These are phyloP conservation scores for Ichneumoninae sp. DNA, from an alignment of 2,888 invertebrate species.

Conservation along the genomic window DNA sequence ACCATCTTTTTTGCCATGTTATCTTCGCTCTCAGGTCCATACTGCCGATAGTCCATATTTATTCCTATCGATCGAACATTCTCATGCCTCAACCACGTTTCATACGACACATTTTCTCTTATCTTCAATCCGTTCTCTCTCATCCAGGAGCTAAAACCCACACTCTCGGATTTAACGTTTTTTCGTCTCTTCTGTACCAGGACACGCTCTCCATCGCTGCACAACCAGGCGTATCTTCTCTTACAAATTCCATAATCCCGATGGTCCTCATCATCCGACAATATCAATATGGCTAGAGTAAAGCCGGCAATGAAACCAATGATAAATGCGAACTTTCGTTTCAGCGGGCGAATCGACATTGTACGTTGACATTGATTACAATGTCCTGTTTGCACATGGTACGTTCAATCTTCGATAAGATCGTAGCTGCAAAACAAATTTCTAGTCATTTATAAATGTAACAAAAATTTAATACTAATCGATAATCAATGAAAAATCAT, in stretches of 20 bases:
- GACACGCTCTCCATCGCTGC: constrained; percentile 24
- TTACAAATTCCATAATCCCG: constrained; percentile 54
- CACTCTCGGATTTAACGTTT: constrained; percentile 26
- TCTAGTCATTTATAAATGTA: not conserved
- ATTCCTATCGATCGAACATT: constrained; percentile 65
- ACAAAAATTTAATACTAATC: not conserved
- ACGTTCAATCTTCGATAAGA: not conserved
- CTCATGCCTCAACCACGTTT: constrained; percentile 74
- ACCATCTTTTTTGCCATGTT: constrained; percentile 16
- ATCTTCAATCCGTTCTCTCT: constrained; percentile 40
- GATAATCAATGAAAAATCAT: not conserved
- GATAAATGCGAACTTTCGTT: constrained; percentile 70
- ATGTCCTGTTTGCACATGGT: constrained; percentile 20
- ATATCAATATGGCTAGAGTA: constrained; percentile 67
- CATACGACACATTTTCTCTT: constrained; percentile 69
- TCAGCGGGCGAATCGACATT: constrained; percentile 69
- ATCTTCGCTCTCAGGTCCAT: constrained; percentile 66
- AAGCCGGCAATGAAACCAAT: constrained; percentile 77
- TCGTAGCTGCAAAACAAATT: constrained; percentile 22
- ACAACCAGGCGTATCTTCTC: constrained; percentile 43
- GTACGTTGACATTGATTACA: constrained; percentile 23
- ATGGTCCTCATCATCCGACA: constrained; percentile 59
- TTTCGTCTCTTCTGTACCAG: constrained; percentile 32
- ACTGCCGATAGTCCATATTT: constrained; percentile 74
- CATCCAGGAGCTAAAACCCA: constrained; percentile 47